These are phyloP conservation scores for Aphelinus atriplicis DNA, from an alignment of 1,140 invertebrate genomes.

Conservation along the genomic window DNA sequence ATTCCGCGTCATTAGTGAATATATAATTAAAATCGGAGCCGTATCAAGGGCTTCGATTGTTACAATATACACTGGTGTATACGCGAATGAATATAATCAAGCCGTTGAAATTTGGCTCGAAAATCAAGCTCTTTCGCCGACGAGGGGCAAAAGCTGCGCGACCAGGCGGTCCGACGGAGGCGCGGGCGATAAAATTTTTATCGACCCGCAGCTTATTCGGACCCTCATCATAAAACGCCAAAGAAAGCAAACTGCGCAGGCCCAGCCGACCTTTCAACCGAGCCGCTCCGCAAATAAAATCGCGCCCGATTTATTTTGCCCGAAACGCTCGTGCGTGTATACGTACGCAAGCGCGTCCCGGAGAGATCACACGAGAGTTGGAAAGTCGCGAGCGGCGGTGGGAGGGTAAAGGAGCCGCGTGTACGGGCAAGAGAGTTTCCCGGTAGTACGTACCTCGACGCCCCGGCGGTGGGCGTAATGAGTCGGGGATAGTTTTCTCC, in stretches of 20 bases:
- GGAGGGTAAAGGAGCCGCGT: too few relatives aligned
- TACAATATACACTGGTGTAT: too few relatives aligned
- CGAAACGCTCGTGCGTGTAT: background rate
- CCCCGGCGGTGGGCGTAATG: constrained; percentile 31
- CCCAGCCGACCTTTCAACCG: constrained; percentile 1
- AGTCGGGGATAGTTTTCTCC: constrained; percentile 47
- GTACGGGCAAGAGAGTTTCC: too few relatives aligned
- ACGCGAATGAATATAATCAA: too few relatives aligned
- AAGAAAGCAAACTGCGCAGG: constrained; percentile 18
- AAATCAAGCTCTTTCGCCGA: too few relatives aligned
- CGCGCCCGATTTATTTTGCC: constrained; percentile 20
- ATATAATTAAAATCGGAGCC: too few relatives aligned
- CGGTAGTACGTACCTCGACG: background rate
- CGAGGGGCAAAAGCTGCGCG: background rate
- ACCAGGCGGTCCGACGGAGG: background rate
- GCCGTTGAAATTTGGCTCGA: too few relatives aligned
- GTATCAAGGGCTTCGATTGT: too few relatives aligned
- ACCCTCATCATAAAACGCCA: constrained; percentile 26
- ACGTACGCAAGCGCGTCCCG: background rate
- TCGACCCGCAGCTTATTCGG: constrained; percentile 16
- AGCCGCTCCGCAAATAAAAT: constrained; percentile 19
- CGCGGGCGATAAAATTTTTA: constrained; percentile 29
- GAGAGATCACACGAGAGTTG: background rate
- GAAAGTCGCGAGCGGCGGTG: background rate
- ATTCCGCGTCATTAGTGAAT: too few relatives aligned